These are phyloP conservation scores for Serinus canaria DNA, from an alignment of 2,113 vertebrate genomes.

Conservation along the genomic window DNA sequence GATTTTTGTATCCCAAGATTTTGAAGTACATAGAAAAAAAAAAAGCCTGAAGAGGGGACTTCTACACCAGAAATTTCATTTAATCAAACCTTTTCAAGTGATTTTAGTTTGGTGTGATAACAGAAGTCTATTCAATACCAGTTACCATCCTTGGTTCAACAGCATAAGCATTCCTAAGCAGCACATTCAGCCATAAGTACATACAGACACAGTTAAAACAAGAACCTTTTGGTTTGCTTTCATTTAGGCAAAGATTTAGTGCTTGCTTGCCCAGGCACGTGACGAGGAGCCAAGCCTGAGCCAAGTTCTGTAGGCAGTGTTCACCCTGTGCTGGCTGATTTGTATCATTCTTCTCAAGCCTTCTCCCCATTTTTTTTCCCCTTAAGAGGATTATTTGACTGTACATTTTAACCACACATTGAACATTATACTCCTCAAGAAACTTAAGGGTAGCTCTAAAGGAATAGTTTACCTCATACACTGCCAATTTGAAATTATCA, in stretches of 20 bases:
- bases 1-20: not conserved
- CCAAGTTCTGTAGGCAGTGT: not conserved
- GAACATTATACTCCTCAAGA: not conserved
- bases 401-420: not conserved
- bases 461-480: not conserved
- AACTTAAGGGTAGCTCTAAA: not conserved
- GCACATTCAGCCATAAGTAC: not conserved
- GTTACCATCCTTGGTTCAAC: not conserved
- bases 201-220: not conserved
- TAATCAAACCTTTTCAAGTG: not conserved
- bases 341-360: not conserved
- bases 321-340: not conserved
- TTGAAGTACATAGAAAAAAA: not conserved
- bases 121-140: not conserved
- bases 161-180: not conserved
- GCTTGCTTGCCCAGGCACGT: not conserved
- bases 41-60: not conserved
- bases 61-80: not conserved
- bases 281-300: accelerated
- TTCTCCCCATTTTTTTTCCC: not conserved
- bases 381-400: not conserved
- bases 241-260: not conserved
- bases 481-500: not conserved
- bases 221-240: not conserved
- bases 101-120: not conserved